phyloP scores from a whole-genome alignment of 1,140 invertebrate genomes.

The Steinernema khuongi region DNA sequence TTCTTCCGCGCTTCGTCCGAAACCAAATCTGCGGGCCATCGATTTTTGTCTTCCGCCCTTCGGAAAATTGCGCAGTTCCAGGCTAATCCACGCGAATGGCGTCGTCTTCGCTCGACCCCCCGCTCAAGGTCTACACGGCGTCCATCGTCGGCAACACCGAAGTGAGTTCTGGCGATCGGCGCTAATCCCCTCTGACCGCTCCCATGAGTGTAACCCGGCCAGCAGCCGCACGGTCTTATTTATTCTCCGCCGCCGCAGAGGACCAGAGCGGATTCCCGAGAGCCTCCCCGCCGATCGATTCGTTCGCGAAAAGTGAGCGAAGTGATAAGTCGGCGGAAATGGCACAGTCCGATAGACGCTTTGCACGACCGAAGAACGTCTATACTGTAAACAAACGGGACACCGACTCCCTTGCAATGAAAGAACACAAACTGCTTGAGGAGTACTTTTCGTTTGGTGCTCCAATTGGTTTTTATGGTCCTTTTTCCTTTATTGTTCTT shows the following conservation, averaged over 20 bases:
- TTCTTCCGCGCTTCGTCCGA: background rate
- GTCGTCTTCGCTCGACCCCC: background rate
- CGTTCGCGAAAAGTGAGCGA: background rate
- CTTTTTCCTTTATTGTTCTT: no score
- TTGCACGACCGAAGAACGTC: no score
- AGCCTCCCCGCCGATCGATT: background rate
- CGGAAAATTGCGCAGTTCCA: background rate
- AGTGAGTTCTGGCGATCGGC: slow-evolving; percentile 17
- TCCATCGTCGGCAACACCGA: slow-evolving; percentile 34
- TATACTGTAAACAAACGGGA: no score
- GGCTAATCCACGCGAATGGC: background rate
- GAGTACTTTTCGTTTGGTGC: no score
- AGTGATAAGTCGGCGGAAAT: no score
- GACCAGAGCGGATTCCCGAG: background rate
- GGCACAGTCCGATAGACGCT: no score
- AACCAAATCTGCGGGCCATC: slow-evolving; percentile 6
- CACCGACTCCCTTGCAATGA: no score
- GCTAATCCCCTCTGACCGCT: no score
- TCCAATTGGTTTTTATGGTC: no score
- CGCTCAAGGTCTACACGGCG: slow-evolving; percentile 37
- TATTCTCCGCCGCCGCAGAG: no score
- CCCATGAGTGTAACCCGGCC: background rate
- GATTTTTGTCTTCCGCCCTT: background rate
- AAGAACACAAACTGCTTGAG: no score
- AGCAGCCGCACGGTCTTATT: background rate